These are phyloP conservation scores for Alca torda DNA, from an alignment of 2,797 vertebrate species.

Conservation along the genomic window DNA sequence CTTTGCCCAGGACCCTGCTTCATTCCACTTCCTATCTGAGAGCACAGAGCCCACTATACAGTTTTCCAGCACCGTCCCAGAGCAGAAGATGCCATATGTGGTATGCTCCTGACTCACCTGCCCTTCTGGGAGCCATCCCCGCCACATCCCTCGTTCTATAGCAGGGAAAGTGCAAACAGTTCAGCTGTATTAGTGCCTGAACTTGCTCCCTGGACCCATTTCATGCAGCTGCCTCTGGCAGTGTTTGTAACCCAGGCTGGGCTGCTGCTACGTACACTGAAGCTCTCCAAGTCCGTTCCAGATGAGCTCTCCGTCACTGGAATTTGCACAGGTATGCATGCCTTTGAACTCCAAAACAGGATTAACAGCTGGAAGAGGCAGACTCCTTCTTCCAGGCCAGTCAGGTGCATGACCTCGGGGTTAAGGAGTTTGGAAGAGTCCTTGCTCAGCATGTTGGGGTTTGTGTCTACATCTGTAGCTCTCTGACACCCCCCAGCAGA, in stretches of 20 bases:
- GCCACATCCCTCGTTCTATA: neutral
- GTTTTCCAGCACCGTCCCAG: neutral
- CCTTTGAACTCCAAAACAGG: neutral
- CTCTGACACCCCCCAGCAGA: neutral
- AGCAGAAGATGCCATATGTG: neutral
- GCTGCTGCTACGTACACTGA: neutral
- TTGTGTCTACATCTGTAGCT: neutral
- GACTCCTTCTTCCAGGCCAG: neutral
- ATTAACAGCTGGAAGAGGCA: neutral
- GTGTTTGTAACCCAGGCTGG: neutral
- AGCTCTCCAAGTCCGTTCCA: neutral
- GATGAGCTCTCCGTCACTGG: neutral
- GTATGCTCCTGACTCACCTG: neutral
- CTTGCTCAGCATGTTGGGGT: neutral
- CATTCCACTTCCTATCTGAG: neutral
- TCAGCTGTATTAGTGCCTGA: neutral
- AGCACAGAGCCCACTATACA: neutral
- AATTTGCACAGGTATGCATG: neutral
- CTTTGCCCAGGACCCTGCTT: neutral
- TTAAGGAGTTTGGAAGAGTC: neutral
- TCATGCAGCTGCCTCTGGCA: neutral
- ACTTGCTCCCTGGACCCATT: neutral
- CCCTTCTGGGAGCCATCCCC: neutral
- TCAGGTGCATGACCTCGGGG: rapidly evolving
- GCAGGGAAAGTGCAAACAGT: neutral